Conservation (phyloP, 2,797 vertebrate species). For the Atherinosoma microstoma region DNA sequence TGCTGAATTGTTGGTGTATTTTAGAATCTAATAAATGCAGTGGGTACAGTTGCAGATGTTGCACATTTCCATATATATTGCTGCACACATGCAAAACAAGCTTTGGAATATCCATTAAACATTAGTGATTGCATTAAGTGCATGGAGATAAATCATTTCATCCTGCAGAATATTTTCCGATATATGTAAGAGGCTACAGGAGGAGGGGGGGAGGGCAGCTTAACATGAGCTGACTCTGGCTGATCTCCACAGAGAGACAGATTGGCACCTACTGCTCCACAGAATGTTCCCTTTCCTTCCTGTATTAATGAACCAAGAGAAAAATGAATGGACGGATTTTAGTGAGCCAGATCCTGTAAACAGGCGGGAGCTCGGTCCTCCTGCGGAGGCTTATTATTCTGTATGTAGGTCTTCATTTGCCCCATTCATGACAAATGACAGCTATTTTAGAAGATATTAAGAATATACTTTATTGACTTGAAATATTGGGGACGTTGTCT, state of each 20-base stretch:
- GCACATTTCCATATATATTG: constrained; percentile 75
- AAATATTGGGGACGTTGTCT: neutral
- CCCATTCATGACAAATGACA: constrained; percentile 13
- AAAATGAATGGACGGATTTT: constrained; percentile 67
- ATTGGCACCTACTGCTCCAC: constrained; percentile 79
- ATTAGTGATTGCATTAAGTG: constrained; percentile 31
- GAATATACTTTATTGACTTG: neutral
- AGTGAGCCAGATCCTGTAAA: constrained; percentile 44
- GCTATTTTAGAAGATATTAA: neutral
- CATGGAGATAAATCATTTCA: constrained; percentile 46
- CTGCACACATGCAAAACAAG: constrained; percentile 49
- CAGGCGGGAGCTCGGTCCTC: constrained; percentile 24
- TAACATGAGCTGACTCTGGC: constrained; percentile 69
- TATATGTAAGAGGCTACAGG: constrained; percentile 44
- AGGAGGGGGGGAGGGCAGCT: constrained; percentile 53
- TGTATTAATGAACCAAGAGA: constrained; percentile 68
- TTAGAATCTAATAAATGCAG: constrained; percentile 47
- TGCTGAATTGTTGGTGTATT: constrained; percentile 6
- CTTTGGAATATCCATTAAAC: constrained; percentile 41
- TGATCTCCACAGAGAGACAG: constrained; percentile 76
- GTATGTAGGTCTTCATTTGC: constrained; percentile 17
- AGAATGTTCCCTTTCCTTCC: constrained; percentile 76
- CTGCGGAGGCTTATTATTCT: constrained; percentile 36
- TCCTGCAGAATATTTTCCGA: constrained; percentile 42
- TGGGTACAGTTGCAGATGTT: constrained; percentile 37